Evolutionary conservation across 2,888 invertebrate species (phyloP), one percentile per base, ranked within the genome.

Genomic region (Parascotia fuliginaria): DNA sequence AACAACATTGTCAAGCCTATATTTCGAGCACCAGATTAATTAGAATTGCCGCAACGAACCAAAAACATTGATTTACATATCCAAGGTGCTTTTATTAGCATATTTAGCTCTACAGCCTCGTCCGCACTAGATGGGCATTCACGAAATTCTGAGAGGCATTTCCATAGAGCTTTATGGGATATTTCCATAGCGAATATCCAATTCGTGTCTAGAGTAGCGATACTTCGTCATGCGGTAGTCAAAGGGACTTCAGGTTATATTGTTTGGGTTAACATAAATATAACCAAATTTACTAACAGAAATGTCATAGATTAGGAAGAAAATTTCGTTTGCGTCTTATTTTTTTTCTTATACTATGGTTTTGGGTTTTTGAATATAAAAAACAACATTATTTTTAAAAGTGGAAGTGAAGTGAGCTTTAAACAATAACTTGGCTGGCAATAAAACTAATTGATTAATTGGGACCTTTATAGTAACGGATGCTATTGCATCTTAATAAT

Each of bases 51-150:
- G 28, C 32, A 36, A 37, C 40, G n/a, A 28, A 28, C 55, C 46
- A 60, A 65, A 64, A 67, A 60, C 70, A 65, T 60, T 41, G 57
- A 65, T 69, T 60, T 69, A 52, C 63, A 67, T 67, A 42, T 53
- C 37, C 66, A 58, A 58, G 46, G 55, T 54, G 28, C 51, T 54
- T 39, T 41, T 42, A 70, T 70, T 70, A 49, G 41, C 70, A 69
- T 69, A 65, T 51, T 55, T 44, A 39, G 28, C 19, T 47, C 36
- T 6, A 24, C 12, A 42, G 29, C 2, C 36, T 22, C 9, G 19
- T 24, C 39, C 13, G 40, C 50, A 53, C 45, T 60, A 49, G 36
- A 51, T 46, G 50, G 33, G 37, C 58, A 32, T 19, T 7, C 16
- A 11, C 12, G 11, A 32, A 14, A 15, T 13, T 19, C 27, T 14